A percentile compares a stretch with the other conserved stretches of the same genome.
Evolutionary conservation across 2,797 vertebrate genomes (phyloP).

Genomic region (Aldrovandia affinis): DNA sequence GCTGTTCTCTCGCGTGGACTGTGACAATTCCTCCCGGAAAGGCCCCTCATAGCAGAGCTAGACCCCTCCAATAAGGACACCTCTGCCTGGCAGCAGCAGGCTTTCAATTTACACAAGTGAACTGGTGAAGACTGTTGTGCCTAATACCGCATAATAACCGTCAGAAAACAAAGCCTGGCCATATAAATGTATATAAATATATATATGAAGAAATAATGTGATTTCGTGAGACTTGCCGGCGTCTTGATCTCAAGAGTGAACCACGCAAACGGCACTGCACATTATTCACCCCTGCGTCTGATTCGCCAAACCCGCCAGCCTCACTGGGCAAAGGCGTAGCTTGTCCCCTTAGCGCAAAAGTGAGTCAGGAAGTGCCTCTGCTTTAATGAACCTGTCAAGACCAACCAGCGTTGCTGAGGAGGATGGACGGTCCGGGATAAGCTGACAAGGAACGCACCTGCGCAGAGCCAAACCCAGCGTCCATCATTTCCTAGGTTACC

Average conservation of each 20-base stretch:
- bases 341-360: constrained; percentile 39
- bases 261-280: constrained; percentile 54
- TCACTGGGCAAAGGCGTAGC: constrained; percentile 48
- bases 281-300: constrained; percentile 47
- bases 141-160: background rate
- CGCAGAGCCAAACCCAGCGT: background rate
- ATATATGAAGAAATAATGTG: background rate
- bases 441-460: background rate
- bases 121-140: constrained; percentile 45
- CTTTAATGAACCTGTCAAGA: background rate
- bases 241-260: background rate
- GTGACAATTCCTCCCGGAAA: constrained; percentile 47
- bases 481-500: background rate
- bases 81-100: background rate
- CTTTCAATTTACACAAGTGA: constrained; percentile 11
- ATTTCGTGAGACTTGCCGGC: constrained; percentile 4
- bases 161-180: background rate
- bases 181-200: background rate
- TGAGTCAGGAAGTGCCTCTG: background rate
- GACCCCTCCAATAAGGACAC: background rate
- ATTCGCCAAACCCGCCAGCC: constrained; percentile 39
- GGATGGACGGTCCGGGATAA: background rate
- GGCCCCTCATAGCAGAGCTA: background rate
- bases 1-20: constrained; percentile 52
- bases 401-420: background rate